Evolutionary conservation across 2,113 vertebrate species (phyloP).

Genomic region (Chamaetylas fuelleborni): DNA sequence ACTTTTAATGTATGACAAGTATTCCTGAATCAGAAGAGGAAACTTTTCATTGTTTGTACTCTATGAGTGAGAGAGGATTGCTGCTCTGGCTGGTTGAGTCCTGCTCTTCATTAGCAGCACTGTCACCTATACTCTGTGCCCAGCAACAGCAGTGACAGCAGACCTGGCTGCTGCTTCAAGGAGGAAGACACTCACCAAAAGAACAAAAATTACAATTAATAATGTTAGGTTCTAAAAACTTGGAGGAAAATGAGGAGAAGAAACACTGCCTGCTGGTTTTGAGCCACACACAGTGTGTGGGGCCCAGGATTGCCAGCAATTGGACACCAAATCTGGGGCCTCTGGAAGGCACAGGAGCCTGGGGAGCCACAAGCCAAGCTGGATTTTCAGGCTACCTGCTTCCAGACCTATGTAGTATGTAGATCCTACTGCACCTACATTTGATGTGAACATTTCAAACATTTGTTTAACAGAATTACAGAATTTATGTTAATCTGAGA

Average conservation of each 20-base stretch:
- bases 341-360: not conserved
- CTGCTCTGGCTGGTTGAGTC: not conserved
- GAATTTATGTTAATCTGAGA: not conserved
- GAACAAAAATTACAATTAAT: not conserved
- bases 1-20: not conserved
- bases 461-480: not conserved
- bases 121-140: not conserved
- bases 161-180: not conserved
- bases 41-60: not conserved
- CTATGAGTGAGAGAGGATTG: no score
- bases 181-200: not conserved
- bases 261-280: not conserved
- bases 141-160: not conserved
- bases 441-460: not conserved
- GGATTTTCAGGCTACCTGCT: not conserved
- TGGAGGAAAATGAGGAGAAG: not conserved
- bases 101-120: not conserved
- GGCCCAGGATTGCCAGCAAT: not conserved
- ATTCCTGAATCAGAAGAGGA: not conserved
- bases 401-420: rapidly evolving
- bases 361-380: not conserved
- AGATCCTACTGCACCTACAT: rapidly evolving
- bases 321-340: not conserved
- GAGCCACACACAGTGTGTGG: not conserved
- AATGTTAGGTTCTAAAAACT: not conserved